These are phyloP conservation scores for Nemotelus pantherinus DNA, from an alignment of 2,888 invertebrate species.

Conservation along the genomic window DNA sequence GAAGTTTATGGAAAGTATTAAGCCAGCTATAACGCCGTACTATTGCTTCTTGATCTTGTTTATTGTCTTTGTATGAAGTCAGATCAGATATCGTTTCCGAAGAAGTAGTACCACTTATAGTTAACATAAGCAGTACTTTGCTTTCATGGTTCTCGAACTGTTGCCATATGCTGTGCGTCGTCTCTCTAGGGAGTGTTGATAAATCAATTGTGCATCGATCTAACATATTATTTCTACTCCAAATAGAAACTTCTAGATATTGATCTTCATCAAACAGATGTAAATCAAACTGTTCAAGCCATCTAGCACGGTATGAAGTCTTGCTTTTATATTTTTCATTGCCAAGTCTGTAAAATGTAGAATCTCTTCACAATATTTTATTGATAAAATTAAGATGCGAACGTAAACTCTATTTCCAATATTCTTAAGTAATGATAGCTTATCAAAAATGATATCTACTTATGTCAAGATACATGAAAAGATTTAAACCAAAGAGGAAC, in stretches of 20 bases:
- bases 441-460: too few relatives aligned
- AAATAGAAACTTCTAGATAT: slow-evolving; percentile 89
- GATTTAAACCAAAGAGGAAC: too few relatives aligned
- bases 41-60: slow-evolving; percentile 73
- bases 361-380: too few relatives aligned
- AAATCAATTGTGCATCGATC: slow-evolving; percentile 86
- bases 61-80: slow-evolving; percentile 83
- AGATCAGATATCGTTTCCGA: slow-evolving; percentile 93
- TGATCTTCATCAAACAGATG: slow-evolving; percentile 96
- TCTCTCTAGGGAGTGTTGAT: slow-evolving; percentile 84
- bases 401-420: too few relatives aligned
- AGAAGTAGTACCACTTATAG: slow-evolving; percentile 94
- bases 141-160: slow-evolving; percentile 88
- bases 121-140: slow-evolving; percentile 86
- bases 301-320: slow-evolving; percentile 84
- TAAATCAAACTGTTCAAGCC: slow-evolving; percentile 97
- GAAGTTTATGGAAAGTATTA: slow-evolving; percentile 75
- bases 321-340: slow-evolving; percentile 98
- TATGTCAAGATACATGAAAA: too few relatives aligned
- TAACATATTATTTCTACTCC: slow-evolving; percentile 66
- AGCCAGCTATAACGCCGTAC: slow-evolving; percentile 69
- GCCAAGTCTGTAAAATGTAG: slow-evolving; percentile 76
- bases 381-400: too few relatives aligned
- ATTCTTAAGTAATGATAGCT: too few relatives aligned
- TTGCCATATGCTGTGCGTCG: slow-evolving; percentile 89